These are phyloP conservation scores for Aegotheles bennettii DNA, from an alignment of 2,113 vertebrate species.

Conservation along the genomic window DNA sequence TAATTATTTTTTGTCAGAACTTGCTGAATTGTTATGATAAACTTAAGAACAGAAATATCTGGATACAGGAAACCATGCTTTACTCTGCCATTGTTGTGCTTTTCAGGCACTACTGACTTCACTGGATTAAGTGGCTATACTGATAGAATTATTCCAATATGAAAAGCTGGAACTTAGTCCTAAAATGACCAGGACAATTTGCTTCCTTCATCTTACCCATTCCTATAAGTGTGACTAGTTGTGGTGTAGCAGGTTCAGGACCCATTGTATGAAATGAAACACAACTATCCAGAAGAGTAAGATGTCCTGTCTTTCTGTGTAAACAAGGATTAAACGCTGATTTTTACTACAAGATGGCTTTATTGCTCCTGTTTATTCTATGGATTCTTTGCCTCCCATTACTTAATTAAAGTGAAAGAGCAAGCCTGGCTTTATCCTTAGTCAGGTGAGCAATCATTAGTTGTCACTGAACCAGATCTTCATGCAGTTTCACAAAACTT, in stretches of 20 bases:
- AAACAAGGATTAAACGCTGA: not conserved
- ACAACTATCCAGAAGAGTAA: not conserved
- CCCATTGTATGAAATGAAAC: not conserved
- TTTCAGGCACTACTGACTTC: not conserved
- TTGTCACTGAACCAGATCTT: not conserved
- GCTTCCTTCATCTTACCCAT: not conserved
- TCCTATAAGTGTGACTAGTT: not conserved
- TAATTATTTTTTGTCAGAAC: not conserved
- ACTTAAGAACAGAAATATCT: not conserved
- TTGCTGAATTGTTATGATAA: not conserved
- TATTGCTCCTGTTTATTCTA: not conserved
- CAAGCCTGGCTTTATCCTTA: not conserved
- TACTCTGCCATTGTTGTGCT: not conserved
- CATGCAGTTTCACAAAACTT: not conserved
- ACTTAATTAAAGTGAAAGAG: slow-evolving; percentile 46
- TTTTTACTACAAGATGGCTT: not conserved
- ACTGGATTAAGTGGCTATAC: not conserved
- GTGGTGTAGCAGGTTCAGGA: not conserved
- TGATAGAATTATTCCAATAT: not conserved
- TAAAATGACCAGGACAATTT: not conserved
- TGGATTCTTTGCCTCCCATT: not conserved
- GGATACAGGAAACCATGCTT: not conserved
- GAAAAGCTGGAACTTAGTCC: not conserved
- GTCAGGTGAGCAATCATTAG: slow-evolving; percentile 5
- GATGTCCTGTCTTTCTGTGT: not conserved